A percentile compares a stretch with the other conserved stretches of the same genome.
phyloP scores from a whole-genome alignment of 2,888 invertebrate species.

The Clitarchus hookeri region DNA sequence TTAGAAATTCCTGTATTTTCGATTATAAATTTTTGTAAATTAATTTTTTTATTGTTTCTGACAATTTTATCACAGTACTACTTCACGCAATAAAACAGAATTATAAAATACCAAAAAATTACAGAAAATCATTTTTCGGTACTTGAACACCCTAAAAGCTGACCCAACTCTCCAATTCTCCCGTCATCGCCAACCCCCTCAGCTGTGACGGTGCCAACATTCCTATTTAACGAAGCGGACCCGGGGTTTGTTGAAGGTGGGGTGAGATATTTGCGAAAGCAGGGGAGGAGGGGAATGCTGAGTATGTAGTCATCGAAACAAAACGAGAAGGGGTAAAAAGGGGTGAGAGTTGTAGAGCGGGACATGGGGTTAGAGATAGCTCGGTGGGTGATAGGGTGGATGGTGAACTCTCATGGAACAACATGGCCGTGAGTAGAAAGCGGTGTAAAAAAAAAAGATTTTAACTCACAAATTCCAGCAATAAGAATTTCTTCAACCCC shows the following conservation, averaged over 20 bases:
- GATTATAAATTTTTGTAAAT: too few species aligned
- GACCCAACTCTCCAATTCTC: too few species aligned
- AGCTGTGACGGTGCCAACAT: neutral
- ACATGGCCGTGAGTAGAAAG: neutral
- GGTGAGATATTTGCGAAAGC: neutral
- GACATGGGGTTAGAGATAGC: neutral
- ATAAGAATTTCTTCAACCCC: neutral
- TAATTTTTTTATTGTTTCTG: too few species aligned
- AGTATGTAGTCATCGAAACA: neutral
- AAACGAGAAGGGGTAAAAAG: neutral
- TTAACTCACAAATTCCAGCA: constrained; percentile 1
- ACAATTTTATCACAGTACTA: too few species aligned
- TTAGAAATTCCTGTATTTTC: too few species aligned
- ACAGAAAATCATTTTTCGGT: too few species aligned
- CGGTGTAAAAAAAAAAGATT: neutral
- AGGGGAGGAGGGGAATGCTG: neutral
- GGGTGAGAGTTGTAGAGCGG: neutral
- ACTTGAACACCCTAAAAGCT: too few species aligned
- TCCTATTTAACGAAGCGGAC: constrained; percentile 3
- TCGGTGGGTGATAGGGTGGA: neutral
- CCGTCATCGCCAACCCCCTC: too few species aligned
- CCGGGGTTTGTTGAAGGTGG: too few species aligned
- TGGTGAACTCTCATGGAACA: neutral
- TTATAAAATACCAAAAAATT: too few species aligned
- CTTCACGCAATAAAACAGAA: too few species aligned